Evolutionary conservation across 2,797 vertebrate species (phyloP), one percentile per base, ranked within the genome.

Genomic region (Melopsittacus undulatus): DNA sequence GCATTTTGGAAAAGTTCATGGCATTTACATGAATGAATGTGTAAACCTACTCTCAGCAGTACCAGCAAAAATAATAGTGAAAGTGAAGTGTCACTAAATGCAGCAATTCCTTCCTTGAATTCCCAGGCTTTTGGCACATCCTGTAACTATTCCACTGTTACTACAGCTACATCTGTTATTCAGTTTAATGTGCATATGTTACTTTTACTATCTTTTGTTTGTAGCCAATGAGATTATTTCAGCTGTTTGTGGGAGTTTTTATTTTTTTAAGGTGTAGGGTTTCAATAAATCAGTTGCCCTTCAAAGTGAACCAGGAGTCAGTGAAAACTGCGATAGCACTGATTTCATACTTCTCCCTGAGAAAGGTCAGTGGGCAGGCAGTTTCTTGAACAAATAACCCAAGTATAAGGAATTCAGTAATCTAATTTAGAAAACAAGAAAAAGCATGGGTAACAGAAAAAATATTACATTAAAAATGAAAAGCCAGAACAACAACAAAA

Each of bases 401-500:
- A 48, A 19, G 3, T 64, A 27, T 12, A 61, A 66, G 3, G 23
- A 32, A 77, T 42, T 16, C 1, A 59, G 8, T 43, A 45, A 76
- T 67, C 5, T 67, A 49, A 54, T 59, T 32, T 46, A 43, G 11
- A 42, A 77, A 92, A 80, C 21, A 0, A 43, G 18, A 45, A 63
- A 59, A 75, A 29, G 1, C 21, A 49, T 14, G 7, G 12, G 8
- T 45, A 66, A 32, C 8, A 56, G n/a, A 27, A 91, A 81, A 64
- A 72, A 40, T 0, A 36, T 32, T 48, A 23, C 8, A 38, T 32
- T 63, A 48, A n/a, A 85, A 72, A 46, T 10, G 4, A 13, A 56
- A 78, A 61, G 24, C 2, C 3, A 76, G 51, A 48, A 8, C 1
- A 0, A 8, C 1, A 0, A 48, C 5, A 42, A 24, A 1, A n/a